Evolutionary conservation across 2,888 invertebrate species (phyloP), one percentile per base, ranked within the genome.

Genomic region (Crematogaster levior): DNA sequence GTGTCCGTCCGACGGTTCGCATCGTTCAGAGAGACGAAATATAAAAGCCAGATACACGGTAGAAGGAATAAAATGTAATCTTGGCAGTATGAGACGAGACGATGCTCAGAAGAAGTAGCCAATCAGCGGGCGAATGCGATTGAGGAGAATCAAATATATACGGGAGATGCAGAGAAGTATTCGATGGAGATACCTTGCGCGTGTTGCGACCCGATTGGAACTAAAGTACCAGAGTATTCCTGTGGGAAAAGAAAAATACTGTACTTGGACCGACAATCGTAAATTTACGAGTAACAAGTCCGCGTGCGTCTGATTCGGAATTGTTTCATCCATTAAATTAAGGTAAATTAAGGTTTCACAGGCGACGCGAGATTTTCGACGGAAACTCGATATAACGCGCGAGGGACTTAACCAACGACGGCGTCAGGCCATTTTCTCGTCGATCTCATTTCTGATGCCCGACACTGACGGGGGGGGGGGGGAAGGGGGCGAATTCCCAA

Each of bases 401-500:
- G 73, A 48, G 48, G 46, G 65, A 51, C 63, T 51, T 51, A 53
- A 40, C 51, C 37, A 21, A 65, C 48, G 48, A 10, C 51, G 27
- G 30, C 70, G 43, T 68, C 70, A 18, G 72, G 21, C 43, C 77
- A 70, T 56, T 79, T 75, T 70, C 56, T 70, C 56, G 72, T 58
- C 6, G 34, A 79, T 56, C 77, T 43, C 43, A 51, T 30, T 15
- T 40, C 9, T 21, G 12, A n/a, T 24, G 30, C 27, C 40, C 24
- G 37, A 37, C 24, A 51, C 27, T 21, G 43, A 58, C 70, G 56
- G 30, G 53, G n/a, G n/a, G n/a, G n/a, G n/a, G n/a, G n/a, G n/a
- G n/a, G n/a, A n/a, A n/a, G n/a, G n/a, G n/a, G 18, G 56, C 24
- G 12, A 79, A 79, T 56, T 79, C 72, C 77, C 77, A 79, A 70